Percentiles rank a stretch among this genome's conserved stretches.
phyloP scores from a whole-genome alignment of 2,797 vertebrate genomes.

The Centroberyx gerrardi region DNA sequence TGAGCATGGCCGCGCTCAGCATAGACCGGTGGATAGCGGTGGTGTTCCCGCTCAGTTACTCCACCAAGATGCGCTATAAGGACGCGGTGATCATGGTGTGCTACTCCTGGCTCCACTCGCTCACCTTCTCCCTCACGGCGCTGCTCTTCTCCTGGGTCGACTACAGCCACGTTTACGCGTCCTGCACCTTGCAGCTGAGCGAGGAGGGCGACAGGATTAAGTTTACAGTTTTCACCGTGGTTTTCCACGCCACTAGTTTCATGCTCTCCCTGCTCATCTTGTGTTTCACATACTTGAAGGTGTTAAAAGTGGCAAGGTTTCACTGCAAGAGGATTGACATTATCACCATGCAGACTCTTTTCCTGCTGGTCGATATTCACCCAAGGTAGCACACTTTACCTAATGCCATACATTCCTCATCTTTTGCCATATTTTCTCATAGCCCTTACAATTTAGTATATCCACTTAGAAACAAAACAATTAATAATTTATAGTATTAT shows the following conservation, averaged over 20 bases:
- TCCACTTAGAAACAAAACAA: no score
- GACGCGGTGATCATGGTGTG: conserved; percentile 90
- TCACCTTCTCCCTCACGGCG: conserved; percentile 87
- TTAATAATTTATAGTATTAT: background rate
- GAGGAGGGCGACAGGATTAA: conserved; percentile 79
- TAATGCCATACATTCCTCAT: background rate
- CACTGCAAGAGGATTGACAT: conserved; percentile 90
- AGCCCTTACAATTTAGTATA: background rate
- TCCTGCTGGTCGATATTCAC: conserved; percentile 91
- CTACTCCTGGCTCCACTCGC: conserved; percentile 90
- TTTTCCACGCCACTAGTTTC: conserved; percentile 89
- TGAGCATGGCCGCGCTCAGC: conserved; percentile 90
- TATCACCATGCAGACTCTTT: conserved; percentile 91
- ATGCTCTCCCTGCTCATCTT: conserved; percentile 88
- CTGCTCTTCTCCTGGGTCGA: conserved; percentile 89
- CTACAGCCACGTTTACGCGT: conserved; percentile 87
- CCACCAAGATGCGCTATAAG: conserved; percentile 90
- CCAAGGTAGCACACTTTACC: conserved; percentile 82
- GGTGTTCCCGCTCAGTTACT: conserved; percentile 90
- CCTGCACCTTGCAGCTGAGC: conserved; percentile 87
- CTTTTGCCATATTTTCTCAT: background rate
- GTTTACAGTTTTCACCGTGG: conserved; percentile 89
- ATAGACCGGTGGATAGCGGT: conserved; percentile 91
- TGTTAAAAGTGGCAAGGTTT: conserved; percentile 89
- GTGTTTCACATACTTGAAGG: conserved; percentile 90